Evolutionary conservation across 1,140 invertebrate genomes (phyloP), one percentile per base, ranked within the genome.

Genomic region (Chionoecetes opilio): DNA sequence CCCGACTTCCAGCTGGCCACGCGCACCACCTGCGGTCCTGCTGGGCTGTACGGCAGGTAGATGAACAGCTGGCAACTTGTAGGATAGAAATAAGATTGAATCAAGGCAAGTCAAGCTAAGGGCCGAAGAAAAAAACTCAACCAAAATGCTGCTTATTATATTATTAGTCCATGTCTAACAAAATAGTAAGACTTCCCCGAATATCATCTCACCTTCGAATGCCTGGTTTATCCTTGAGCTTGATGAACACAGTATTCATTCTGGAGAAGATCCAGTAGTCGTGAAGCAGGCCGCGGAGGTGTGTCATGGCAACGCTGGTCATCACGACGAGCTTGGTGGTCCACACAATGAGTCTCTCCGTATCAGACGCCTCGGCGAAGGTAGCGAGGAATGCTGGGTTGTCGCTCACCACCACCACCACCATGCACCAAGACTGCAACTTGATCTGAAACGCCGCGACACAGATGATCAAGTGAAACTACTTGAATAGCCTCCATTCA

Each of bases 221-320:
- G n/a, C 21, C n/a, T 75, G 63, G 8, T 2, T 26, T n/a, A 6
- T 75, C 26, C 63, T 75, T 75, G 26, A n/a, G n/a, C n/a, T 75
- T 75, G 11, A 90, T 41, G 34, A 92, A 82, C 5, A 85, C 37
- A 8, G 91, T 38, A 35, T 92, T 92, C 91, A 92, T 92, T 82
- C 82, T 92, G 32, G 91, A 92, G 38, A 85, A 85, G 31, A 38
- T 85, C 91, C 91, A 92, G 29, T 84, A 41, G 75, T 92, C n/a
- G n/a, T 85, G 75, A 34, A 92, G 82, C 32, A 92, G 91, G 17
- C 26, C 37, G 5, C 21, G 34, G 1, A 92, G 17, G 2, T 92
- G 21, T n/a, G 35, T 17, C 37, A 41, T 26, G 3, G 82, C 14
- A 26, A 85, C 26, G 6, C 63, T 75, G 21, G 91, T 92, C 3